Evolutionary conservation across 2,113 vertebrate species (phyloP).

Genomic region (Calidris pygmaea): DNA sequence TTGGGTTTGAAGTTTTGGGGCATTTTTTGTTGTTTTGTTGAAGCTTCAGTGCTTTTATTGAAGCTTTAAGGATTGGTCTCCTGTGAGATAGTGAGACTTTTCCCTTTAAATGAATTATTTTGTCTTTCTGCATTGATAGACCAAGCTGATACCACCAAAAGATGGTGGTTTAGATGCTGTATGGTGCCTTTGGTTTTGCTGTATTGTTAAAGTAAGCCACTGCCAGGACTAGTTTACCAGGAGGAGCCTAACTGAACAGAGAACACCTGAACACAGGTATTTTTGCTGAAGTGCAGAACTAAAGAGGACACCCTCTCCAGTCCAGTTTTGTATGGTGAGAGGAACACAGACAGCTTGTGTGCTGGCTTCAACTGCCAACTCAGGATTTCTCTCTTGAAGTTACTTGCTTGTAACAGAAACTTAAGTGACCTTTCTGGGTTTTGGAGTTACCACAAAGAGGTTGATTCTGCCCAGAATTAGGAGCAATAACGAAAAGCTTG

Average conservation of each 20-base stretch:
- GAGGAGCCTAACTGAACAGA: rapidly evolving
- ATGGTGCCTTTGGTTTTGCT: not conserved
- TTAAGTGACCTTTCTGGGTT: not conserved
- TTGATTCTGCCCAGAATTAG: not conserved
- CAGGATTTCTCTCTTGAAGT: not conserved
- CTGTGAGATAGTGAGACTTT: not conserved
- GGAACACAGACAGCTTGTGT: not conserved
- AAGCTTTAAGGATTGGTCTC: not conserved
- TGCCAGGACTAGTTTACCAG: not conserved
- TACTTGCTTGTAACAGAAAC: not conserved
- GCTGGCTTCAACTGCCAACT: not conserved
- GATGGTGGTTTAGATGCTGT: not conserved
- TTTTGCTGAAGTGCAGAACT: not conserved
- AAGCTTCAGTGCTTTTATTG: not conserved
- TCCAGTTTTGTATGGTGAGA: not conserved
- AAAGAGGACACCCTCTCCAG: not conserved
- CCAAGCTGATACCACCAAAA: not conserved
- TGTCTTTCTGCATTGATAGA: not conserved
- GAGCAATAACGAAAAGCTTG: not conserved
- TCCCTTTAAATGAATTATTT: not conserved
- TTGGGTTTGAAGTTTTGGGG: not conserved
- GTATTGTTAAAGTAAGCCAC: not conserved
- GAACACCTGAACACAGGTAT: not conserved
- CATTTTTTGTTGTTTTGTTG: not conserved
- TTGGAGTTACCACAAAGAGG: not conserved